phyloP scores from a whole-genome alignment of 2,113 vertebrate species.

The Aegithalos caudatus region DNA sequence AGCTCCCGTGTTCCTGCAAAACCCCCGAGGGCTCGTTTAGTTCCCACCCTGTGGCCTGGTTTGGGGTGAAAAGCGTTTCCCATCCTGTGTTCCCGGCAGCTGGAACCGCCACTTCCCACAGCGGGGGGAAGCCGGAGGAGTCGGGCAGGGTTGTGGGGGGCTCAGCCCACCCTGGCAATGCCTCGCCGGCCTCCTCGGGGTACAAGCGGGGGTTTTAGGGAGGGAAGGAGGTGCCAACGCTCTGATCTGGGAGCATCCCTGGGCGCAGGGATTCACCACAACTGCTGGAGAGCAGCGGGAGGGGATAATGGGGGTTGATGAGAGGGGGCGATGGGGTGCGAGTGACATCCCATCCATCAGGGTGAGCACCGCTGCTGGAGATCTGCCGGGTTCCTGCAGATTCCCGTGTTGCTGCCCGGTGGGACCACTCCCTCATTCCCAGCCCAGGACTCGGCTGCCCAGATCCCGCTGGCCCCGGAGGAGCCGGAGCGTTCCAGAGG shows the following conservation, averaged over 20 bases:
- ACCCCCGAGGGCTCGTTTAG: not conserved
- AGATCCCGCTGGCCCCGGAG: not conserved
- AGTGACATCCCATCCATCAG: not conserved
- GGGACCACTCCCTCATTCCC: not conserved
- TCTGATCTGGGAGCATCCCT: no score
- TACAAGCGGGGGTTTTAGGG: not conserved
- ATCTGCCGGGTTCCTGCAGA: not conserved
- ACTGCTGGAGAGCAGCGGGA: not conserved
- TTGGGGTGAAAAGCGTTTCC: not conserved
- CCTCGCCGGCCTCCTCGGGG: not conserved
- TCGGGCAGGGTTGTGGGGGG: not conserved
- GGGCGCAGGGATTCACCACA: not conserved
- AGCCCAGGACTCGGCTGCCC: not conserved
- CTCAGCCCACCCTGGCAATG: not conserved
- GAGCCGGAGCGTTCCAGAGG: not conserved
- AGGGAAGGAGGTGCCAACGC: not conserved
- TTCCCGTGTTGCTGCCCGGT: not conserved
- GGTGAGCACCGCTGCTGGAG: not conserved
- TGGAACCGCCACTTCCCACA: not conserved
- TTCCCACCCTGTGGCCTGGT: not conserved
- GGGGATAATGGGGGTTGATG: not conserved
- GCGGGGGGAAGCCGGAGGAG: rapidly evolving
- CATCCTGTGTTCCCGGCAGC: not conserved
- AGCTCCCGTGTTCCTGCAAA: not conserved
- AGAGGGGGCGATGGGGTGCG: not conserved